Conservation (phyloP, 2,797 vertebrate genomes). For the Salarias fasciatus region DNA sequence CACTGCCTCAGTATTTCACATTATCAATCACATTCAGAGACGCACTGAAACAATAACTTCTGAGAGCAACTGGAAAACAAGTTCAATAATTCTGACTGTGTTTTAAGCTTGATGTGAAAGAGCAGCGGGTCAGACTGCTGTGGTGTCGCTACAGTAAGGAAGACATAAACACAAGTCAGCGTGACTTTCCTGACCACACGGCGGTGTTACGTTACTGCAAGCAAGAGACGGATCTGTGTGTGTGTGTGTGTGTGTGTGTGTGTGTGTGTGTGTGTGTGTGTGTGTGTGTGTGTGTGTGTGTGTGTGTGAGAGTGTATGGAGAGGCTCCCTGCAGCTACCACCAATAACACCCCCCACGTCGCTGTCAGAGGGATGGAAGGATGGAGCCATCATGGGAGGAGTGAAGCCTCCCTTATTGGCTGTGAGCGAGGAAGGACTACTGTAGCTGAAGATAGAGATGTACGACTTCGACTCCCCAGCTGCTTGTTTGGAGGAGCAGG, state of each 20-base stretch:
- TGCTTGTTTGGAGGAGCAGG: conserved; percentile 31
- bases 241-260: conserved; percentile 32
- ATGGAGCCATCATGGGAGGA: conserved; percentile 42
- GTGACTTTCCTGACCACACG: conserved; percentile 27
- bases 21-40: no score
- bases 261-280: conserved; percentile 36
- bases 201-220: conserved; percentile 46
- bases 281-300: conserved; percentile 31
- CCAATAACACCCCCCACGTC: conserved; percentile 48
- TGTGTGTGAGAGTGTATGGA: conserved; percentile 39
- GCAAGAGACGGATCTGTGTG: conserved; percentile 12
- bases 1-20: no score
- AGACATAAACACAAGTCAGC: conserved; percentile 18
- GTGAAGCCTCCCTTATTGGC: conserved; percentile 54
- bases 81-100: no score
- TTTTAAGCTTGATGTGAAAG: background rate
- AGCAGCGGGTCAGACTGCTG: background rate
- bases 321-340: conserved; percentile 45
- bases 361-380: conserved; percentile 51
- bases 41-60: no score
- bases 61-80: no score
- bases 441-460: conserved; percentile 51
- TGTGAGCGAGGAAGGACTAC: conserved; percentile 27
- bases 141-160: background rate
- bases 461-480: conserved; percentile 36